Evolutionary conservation across 2,888 invertebrate species (phyloP).

Genomic region (Listrodromus nycthemerus): DNA sequence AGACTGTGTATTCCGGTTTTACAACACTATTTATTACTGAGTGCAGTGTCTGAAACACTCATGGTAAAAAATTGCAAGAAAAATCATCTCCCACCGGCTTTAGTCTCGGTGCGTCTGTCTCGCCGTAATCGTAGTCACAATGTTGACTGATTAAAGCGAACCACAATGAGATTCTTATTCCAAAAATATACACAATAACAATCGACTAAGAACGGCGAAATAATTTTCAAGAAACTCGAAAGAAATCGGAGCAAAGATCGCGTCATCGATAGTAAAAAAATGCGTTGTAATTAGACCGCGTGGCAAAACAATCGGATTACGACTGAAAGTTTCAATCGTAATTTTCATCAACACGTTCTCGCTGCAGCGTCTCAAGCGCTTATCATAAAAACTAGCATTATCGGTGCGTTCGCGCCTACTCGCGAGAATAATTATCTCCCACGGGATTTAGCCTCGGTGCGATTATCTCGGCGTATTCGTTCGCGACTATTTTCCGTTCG

Average conservation of each 20-base stretch:
- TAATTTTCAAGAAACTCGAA: neutral
- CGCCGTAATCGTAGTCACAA: conserved; percentile 70
- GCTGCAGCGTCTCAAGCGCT: conserved; percentile 3
- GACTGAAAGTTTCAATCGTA: no score
- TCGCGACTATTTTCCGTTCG: conserved; percentile 49
- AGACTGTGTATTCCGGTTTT: no score
- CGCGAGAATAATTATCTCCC: conserved; percentile 54
- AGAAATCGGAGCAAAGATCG: neutral
- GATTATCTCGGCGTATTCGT: conserved; percentile 57
- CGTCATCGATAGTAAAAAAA: neutral
- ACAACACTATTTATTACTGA: neutral
- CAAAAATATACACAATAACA: neutral
- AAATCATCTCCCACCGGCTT: conserved; percentile 50
- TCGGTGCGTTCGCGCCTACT: conserved; percentile 40
- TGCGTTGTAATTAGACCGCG: neutral
- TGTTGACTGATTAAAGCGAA: conserved; percentile 72
- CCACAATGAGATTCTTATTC: conserved; percentile 6
- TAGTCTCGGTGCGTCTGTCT: conserved; percentile 34
- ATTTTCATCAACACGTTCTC: neutral
- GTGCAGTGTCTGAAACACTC: conserved; percentile 1
- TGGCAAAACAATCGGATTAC: neutral
- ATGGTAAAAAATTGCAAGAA: conserved; percentile 15
- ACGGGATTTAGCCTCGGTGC: conserved; percentile 28
- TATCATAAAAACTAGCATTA: conserved; percentile 24
- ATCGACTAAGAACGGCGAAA: neutral